Percentiles rank a stretch among this genome's conserved stretches.
phyloP scores from a whole-genome alignment of 2,888 invertebrate genomes.

The Phyllotreta striolata region DNA sequence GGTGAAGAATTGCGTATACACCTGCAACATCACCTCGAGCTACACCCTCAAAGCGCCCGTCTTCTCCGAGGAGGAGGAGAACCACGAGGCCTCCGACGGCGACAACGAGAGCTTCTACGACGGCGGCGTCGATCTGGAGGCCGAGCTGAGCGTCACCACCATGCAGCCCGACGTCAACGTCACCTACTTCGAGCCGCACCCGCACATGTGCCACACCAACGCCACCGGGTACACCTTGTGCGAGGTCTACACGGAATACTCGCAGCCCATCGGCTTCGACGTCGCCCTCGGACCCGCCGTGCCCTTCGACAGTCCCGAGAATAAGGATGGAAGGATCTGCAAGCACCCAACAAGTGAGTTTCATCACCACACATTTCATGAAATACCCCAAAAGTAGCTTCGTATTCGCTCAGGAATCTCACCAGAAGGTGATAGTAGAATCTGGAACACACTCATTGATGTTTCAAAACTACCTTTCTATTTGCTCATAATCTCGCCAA shows the following conservation, averaged over 20 bases:
- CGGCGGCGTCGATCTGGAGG: slow-evolving; percentile 50
- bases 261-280: slow-evolving; percentile 64
- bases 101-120: slow-evolving; percentile 53
- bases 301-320: slow-evolving; percentile 13
- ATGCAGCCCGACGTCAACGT: slow-evolving; percentile 21
- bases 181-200: slow-evolving; percentile 52
- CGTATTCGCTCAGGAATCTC: not conserved
- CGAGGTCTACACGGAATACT: slow-evolving; percentile 69
- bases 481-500: too few species aligned
- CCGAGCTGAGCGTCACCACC: slow-evolving; percentile 28
- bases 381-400: too few species aligned
- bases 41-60: slow-evolving; percentile 42
- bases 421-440: not conserved
- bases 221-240: slow-evolving; percentile 60
- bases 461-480: too few species aligned
- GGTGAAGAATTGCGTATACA: slow-evolving; percentile 75
- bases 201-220: slow-evolving; percentile 67
- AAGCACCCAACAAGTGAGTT: slow-evolving; percentile 69
- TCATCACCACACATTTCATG: too few species aligned
- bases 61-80: slow-evolving; percentile 18
- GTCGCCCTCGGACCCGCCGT: slow-evolving; percentile 65
- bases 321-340: slow-evolving; percentile 64
- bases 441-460: too few species aligned
- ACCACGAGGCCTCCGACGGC: slow-evolving; percentile 22
- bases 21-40: slow-evolving; percentile 62